These are phyloP conservation scores for Allophyes oxyacanthae DNA, from an alignment of 2,888 invertebrate genomes.

Conservation along the genomic window DNA sequence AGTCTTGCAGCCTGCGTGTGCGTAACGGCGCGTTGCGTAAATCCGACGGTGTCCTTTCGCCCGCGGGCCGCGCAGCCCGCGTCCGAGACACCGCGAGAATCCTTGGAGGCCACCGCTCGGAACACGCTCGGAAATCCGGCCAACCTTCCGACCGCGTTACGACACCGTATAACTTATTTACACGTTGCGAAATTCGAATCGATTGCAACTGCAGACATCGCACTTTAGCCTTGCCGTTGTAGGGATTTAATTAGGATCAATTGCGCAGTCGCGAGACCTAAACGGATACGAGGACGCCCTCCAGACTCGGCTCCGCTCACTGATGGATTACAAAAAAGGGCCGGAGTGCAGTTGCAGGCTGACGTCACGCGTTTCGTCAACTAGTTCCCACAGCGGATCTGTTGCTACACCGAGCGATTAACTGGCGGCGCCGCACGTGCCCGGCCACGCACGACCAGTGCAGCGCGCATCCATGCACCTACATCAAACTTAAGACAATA, in stretches of 20 bases:
- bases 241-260: conserved; percentile 89
- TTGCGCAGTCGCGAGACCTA: conserved; percentile 85
- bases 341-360: conserved; percentile 71
- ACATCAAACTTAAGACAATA: conserved; percentile 16
- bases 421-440: conserved; percentile 63
- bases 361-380: conserved; percentile 80
- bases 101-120: conserved; percentile 87
- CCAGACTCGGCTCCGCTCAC: conserved; percentile 81
- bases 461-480: conserved; percentile 32
- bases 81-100: conserved; percentile 83
- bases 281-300: conserved; percentile 88
- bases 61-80: conserved; percentile 63
- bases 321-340: conserved; percentile 81
- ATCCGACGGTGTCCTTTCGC: conserved; percentile 76
- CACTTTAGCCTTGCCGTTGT: conserved; percentile 87
- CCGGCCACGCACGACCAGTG: conserved; percentile 44
- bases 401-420: conserved; percentile 64
- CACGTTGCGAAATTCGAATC: conserved; percentile 88
- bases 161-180: conserved; percentile 88
- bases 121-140: conserved; percentile 89
- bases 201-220: conserved; percentile 89
- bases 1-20: conserved; percentile 52
- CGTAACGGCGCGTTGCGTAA: conserved; percentile 73
- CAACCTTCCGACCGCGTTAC: conserved; percentile 89
- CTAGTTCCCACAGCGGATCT: conserved; percentile 77